A percentile compares a stretch with the other conserved stretches of the same genome.
These are phyloP conservation scores for Drosophila sp. DNA, from an alignment of 1,140 invertebrate genomes.

Conservation along the genomic window DNA sequence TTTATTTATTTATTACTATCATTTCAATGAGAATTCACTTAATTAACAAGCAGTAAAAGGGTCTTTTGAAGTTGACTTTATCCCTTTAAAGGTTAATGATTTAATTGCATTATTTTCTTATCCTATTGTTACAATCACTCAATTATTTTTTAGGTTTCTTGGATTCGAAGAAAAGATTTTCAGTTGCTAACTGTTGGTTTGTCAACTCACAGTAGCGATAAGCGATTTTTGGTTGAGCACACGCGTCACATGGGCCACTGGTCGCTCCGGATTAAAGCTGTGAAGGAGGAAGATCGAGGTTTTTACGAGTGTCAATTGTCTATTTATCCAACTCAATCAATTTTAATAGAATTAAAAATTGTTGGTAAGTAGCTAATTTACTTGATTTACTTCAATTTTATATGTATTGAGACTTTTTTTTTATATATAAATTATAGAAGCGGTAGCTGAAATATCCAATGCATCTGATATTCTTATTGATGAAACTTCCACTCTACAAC, in stretches of 20 bases:
- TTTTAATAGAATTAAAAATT: conserved; percentile 90
- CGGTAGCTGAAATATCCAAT: conserved; percentile 90
- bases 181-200: conserved; percentile 90
- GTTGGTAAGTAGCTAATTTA: conserved; percentile 88
- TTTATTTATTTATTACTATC: too few species aligned
- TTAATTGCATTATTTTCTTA: neutral
- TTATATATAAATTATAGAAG: conserved; percentile 85
- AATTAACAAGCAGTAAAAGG: too few species aligned
- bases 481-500: conserved; percentile 89
- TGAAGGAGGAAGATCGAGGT: conserved; percentile 89
- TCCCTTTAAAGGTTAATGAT: too few species aligned
- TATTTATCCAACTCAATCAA: conserved; percentile 91
- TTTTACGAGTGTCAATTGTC: conserved; percentile 93
- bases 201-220: conserved; percentile 90
- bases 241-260: conserved; percentile 90
- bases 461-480: conserved; percentile 91
- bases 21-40: too few species aligned
- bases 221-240: conserved; percentile 91
- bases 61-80: too few species aligned
- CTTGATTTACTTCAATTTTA: neutral
- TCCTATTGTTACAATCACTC: too few species aligned
- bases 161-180: conserved; percentile 89
- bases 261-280: conserved; percentile 90
- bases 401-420: neutral
- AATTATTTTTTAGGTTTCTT: conserved; percentile 87